These are phyloP conservation scores for Rugalucina vietnamica DNA, from an alignment of 2,888 invertebrate species.

Conservation along the genomic window DNA sequence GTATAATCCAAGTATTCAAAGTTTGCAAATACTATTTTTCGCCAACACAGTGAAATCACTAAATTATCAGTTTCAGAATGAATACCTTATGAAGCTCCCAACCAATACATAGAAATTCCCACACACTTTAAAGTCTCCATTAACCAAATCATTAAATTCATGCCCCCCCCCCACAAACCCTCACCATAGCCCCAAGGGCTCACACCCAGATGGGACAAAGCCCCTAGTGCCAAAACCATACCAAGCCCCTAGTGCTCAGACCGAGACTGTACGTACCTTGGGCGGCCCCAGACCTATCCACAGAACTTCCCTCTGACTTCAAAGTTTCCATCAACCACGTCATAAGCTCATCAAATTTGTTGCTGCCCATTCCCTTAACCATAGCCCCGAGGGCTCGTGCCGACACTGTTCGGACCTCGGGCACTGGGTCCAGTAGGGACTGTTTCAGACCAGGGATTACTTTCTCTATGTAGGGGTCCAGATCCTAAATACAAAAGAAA, in stretches of 20 bases:
- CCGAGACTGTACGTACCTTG: constrained; percentile 81
- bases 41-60: too few species aligned
- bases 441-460: constrained; percentile 98
- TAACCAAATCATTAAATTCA: background rate
- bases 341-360: constrained; percentile 96
- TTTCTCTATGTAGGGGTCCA: constrained; percentile 97
- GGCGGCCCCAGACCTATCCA: constrained; percentile 86
- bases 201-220: too few species aligned
- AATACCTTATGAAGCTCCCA: background rate
- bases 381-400: constrained; percentile 98
- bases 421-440: constrained; percentile 98
- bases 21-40: too few species aligned
- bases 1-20: too few species aligned
- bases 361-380: constrained; percentile 98
- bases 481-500: too few species aligned
- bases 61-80: too few species aligned
- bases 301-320: constrained; percentile 96
- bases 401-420: constrained; percentile 98
- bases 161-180: too few species aligned
- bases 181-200: too few species aligned
- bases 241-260: too few species aligned
- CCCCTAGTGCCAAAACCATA: too few species aligned
- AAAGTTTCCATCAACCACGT: constrained; percentile 99
- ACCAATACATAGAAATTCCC: background rate
- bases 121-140: background rate